phyloP scores from a whole-genome alignment of 2,797 vertebrate species.

The Apodemus agrarius region DNA sequence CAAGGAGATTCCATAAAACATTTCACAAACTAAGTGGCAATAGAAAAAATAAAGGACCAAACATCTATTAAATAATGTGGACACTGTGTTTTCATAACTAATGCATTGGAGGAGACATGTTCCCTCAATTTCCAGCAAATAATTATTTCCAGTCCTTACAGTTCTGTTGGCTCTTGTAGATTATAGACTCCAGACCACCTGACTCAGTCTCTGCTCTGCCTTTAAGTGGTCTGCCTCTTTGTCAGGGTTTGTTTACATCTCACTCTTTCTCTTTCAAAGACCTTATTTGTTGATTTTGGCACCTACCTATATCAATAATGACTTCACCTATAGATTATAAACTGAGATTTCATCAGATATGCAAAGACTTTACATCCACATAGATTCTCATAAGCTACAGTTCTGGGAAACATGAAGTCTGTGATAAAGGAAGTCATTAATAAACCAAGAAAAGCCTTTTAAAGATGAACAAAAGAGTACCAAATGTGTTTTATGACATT shows the following conservation, averaged over 20 bases:
- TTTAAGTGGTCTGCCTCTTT: background rate
- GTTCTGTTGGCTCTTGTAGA: background rate
- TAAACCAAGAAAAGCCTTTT: background rate
- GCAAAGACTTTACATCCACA: background rate
- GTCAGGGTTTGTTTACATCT: background rate
- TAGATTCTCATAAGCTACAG: background rate
- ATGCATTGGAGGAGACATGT: too few relatives aligned
- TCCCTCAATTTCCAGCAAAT: background rate
- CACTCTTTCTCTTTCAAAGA: background rate
- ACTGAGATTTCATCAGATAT: background rate
- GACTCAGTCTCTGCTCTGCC: background rate
- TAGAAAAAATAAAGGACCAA: background rate
- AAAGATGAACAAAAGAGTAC: background rate
- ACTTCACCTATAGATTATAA: background rate
- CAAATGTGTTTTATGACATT: background rate
- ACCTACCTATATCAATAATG: background rate
- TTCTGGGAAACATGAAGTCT: background rate
- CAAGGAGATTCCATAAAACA: background rate
- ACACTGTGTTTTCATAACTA: background rate
- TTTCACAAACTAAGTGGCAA: background rate
- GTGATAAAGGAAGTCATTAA: too few relatives aligned
- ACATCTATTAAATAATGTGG: background rate
- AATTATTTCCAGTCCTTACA: background rate
- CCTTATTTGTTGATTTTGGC: background rate
- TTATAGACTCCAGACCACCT: fast-evolving